Conservation (phyloP, 2,113 vertebrate species). For the Seriola rivoliana region DNA sequence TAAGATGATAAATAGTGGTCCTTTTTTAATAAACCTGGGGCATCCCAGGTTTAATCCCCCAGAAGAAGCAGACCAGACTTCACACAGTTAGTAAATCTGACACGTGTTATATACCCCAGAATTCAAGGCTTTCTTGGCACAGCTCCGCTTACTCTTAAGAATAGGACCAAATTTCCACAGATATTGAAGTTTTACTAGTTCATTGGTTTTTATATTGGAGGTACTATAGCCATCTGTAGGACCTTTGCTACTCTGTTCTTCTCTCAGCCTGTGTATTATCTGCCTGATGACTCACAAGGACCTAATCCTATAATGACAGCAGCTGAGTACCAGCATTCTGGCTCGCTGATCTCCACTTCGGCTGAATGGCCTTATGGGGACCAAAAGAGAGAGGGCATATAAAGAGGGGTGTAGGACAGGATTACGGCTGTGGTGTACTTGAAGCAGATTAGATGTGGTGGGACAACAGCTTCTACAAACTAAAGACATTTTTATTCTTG, state of each 20-base stretch:
- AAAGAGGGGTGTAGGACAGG: background rate
- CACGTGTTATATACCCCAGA: background rate
- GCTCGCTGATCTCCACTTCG: slow-evolving; percentile 52
- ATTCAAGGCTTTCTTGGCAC: background rate
- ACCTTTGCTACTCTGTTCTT: slow-evolving; percentile 4
- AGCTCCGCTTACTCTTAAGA: background rate
- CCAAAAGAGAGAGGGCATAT: slow-evolving; percentile 2
- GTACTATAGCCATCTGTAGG: background rate
- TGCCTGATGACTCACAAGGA: slow-evolving; percentile 58
- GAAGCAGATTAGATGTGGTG: background rate
- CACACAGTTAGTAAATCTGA: too few relatives aligned
- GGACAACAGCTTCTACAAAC: too few relatives aligned
- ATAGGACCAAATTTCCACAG: background rate
- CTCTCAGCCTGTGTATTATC: slow-evolving; percentile 47
- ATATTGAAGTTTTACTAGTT: background rate
- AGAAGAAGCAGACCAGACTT: background rate
- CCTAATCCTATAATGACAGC: slow-evolving; percentile 74
- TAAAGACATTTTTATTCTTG: background rate
- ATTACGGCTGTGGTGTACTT: background rate
- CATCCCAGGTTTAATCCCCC: too few relatives aligned
- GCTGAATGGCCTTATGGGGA: slow-evolving; percentile 38
- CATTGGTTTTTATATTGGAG: background rate
- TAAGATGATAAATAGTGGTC: background rate
- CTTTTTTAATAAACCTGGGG: too few relatives aligned
- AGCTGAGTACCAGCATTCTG: slow-evolving; percentile 56